phyloP scores from a whole-genome alignment of 2,888 invertebrate species.

The Athetis lepigone region DNA sequence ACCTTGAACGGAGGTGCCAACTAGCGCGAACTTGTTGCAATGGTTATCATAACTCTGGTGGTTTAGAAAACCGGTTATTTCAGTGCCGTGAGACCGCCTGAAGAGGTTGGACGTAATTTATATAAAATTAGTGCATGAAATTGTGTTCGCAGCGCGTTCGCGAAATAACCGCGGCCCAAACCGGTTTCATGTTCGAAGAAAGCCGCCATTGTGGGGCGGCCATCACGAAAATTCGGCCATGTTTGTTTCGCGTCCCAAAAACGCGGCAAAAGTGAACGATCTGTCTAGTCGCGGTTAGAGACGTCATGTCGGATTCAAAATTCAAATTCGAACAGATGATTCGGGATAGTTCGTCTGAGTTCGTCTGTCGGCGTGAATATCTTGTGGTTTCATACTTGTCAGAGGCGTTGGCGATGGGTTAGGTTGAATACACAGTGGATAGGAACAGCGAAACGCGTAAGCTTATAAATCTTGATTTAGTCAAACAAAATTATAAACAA shows the following conservation, averaged over 20 bases:
- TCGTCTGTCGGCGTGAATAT: constrained; percentile 63
- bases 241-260: constrained; percentile 81
- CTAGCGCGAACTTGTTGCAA: constrained; percentile 71
- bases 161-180: constrained; percentile 78
- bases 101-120: constrained; percentile 83
- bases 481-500: no score
- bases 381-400: constrained; percentile 62
- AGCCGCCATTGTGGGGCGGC: constrained; percentile 80
- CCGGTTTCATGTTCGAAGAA: constrained; percentile 80
- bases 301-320: constrained; percentile 69
- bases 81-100: constrained; percentile 82
- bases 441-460: constrained; percentile 45
- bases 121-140: constrained; percentile 76
- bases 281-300: constrained; percentile 70
- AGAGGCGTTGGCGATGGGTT: constrained; percentile 56
- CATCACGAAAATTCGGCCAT: constrained; percentile 88
- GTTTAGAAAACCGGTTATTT: constrained; percentile 84
- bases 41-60: constrained; percentile 73
- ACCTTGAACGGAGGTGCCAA: constrained; percentile 76
- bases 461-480: not conserved
- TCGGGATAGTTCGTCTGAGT: constrained; percentile 64
- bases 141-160: constrained; percentile 75
- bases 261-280: constrained; percentile 79
- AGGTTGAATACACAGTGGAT: constrained; percentile 32
- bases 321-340: constrained; percentile 73